These are phyloP conservation scores for Dendrocopos noguchii DNA, from an alignment of 2,113 vertebrate genomes.

Conservation along the genomic window DNA sequence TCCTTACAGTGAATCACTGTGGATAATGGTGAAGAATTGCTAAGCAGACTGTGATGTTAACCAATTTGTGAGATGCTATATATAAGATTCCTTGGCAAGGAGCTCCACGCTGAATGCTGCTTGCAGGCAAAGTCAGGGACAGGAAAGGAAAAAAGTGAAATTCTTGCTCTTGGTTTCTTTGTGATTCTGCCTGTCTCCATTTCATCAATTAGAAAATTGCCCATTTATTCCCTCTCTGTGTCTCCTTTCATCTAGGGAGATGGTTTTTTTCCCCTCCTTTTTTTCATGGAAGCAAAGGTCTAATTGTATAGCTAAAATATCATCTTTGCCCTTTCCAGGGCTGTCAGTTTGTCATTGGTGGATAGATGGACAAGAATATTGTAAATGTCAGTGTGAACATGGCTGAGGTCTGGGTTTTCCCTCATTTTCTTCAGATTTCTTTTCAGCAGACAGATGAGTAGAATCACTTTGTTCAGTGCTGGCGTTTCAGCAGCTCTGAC, in stretches of 20 bases:
- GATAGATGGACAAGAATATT: slow-evolving; percentile 66
- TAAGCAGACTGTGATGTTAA: slow-evolving; percentile 56
- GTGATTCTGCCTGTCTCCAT: slow-evolving; percentile 29
- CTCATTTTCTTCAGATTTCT: slow-evolving; percentile 77
- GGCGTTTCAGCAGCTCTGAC: slow-evolving; percentile 66
- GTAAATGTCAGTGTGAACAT: slow-evolving; percentile 65
- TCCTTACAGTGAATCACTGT: neutral
- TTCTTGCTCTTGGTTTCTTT: slow-evolving; percentile 48
- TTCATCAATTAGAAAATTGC: slow-evolving; percentile 70
- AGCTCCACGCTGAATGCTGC: slow-evolving; percentile 28
- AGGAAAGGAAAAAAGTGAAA: slow-evolving; percentile 33
- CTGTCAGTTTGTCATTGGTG: slow-evolving; percentile 62
- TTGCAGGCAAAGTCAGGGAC: neutral
- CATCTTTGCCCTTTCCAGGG: slow-evolving; percentile 61
- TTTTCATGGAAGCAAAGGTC: slow-evolving; percentile 58
- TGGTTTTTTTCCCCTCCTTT: neutral
- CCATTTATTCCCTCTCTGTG: slow-evolving; percentile 50
- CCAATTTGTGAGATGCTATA: slow-evolving; percentile 49
- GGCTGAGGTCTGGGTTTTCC: slow-evolving; percentile 71
- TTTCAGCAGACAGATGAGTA: slow-evolving; percentile 73
- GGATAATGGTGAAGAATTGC: slow-evolving; percentile 26
- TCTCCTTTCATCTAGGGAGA: slow-evolving; percentile 50
- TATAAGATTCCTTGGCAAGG: slow-evolving; percentile 22
- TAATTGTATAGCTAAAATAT: slow-evolving; percentile 64
- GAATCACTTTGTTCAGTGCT: slow-evolving; percentile 71